Percentiles rank a stretch among this genome's conserved stretches.
Conservation (phyloP, 2,888 invertebrate genomes). For the Alitta virens region DNA sequence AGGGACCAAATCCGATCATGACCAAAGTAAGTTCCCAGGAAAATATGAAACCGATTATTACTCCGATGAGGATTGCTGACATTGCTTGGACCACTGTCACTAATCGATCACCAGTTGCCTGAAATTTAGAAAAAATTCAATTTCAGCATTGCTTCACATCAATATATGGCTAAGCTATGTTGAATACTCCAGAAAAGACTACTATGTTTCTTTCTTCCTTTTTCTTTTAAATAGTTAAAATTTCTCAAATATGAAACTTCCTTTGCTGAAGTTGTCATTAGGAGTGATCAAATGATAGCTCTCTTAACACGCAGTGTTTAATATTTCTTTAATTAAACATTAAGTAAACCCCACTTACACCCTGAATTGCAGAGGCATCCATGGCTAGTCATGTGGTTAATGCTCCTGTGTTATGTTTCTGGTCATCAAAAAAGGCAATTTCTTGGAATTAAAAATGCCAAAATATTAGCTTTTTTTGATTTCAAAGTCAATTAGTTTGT, state of each 20-base stretch:
- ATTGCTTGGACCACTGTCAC: conserved; percentile 51
- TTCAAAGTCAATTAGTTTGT: too few relatives aligned
- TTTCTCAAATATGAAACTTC: too few relatives aligned
- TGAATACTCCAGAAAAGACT: too few relatives aligned
- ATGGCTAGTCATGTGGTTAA: conserved; percentile 50
- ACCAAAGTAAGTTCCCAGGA: conserved; percentile 59
- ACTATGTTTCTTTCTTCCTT: not conserved
- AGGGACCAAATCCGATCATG: conserved; percentile 55
- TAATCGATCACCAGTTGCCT: conserved; percentile 57
- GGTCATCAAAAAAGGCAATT: conserved; percentile 51
- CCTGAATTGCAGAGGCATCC: conserved; percentile 54
- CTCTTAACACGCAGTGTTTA: too few relatives aligned
- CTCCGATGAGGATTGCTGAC: conserved; percentile 52
- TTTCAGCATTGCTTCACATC: too few relatives aligned
- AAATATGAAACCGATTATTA: conserved; percentile 57
- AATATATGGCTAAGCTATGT: too few relatives aligned
- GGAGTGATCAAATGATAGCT: too few relatives aligned
- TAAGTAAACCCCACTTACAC: conserved; percentile 35
- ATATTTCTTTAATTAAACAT: too few relatives aligned
- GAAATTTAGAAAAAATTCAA: conserved; percentile 18
- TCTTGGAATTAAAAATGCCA: too few relatives aligned
- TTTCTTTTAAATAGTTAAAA: too few relatives aligned
- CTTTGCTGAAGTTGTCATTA: too few relatives aligned
- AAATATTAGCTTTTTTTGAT: too few relatives aligned
- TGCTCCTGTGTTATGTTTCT: conserved; percentile 48